A percentile compares a stretch with the other conserved stretches of the same genome.
These are phyloP conservation scores for Archips crataeganus DNA, from an alignment of 2,888 invertebrate genomes.

Conservation along the genomic window DNA sequence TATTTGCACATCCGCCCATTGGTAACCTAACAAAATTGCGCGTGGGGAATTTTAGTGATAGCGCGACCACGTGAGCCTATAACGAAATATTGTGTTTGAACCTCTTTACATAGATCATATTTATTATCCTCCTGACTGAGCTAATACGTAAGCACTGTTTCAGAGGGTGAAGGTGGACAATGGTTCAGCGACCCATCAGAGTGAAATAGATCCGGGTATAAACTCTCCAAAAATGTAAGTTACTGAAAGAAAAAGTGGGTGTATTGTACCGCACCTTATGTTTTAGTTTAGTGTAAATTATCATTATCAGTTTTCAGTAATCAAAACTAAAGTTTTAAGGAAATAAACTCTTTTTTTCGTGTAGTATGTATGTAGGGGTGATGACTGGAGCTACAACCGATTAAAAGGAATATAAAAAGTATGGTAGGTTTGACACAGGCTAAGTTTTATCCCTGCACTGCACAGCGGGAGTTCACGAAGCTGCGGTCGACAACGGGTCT, in stretches of 20 bases:
- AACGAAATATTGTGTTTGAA: neutral
- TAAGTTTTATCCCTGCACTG: too few relatives aligned
- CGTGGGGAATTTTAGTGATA: neutral
- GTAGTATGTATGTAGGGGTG: too few relatives aligned
- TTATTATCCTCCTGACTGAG: neutral
- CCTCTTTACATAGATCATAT: neutral
- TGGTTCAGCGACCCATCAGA: conserved; percentile 17
- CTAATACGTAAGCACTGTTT: conserved; percentile 14
- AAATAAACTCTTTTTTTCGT: too few relatives aligned
- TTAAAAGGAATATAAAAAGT: too few relatives aligned
- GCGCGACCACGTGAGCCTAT: neutral
- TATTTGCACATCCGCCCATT: neutral
- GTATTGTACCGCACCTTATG: neutral
- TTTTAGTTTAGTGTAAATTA: too few relatives aligned
- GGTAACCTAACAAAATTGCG: neutral
- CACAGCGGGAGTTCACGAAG: too few relatives aligned
- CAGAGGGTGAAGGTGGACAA: conserved; percentile 39
- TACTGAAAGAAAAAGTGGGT: neutral
- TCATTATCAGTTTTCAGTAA: too few relatives aligned
- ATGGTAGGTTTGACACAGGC: too few relatives aligned
- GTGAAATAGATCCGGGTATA: conserved; percentile 53
- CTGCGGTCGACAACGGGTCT: too few relatives aligned
- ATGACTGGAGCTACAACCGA: too few relatives aligned
- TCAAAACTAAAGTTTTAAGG: too few relatives aligned
- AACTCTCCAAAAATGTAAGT: conserved; percentile 59